Percentiles rank a stretch among this genome's conserved stretches.
Evolutionary conservation across 2,797 vertebrate species (phyloP).

Genomic region (Ptychobarbus kaznakovi): DNA sequence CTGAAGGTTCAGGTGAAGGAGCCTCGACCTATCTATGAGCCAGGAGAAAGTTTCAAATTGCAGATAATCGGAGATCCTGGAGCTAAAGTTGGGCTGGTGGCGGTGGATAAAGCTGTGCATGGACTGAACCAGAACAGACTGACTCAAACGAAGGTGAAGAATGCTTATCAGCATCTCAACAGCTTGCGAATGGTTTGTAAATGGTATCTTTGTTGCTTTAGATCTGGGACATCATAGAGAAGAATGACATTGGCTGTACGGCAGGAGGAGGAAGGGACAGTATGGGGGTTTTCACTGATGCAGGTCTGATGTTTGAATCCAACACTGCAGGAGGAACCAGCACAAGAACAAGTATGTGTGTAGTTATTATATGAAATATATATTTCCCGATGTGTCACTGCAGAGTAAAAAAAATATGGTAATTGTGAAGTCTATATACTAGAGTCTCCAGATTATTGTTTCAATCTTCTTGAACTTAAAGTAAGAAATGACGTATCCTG

Average conservation of each 20-base stretch:
- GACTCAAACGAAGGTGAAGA: conserved; percentile 74
- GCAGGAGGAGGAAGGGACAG: conserved; percentile 77
- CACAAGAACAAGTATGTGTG: conserved; percentile 54
- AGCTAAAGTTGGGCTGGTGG: conserved; percentile 78
- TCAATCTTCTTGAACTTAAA: too few relatives aligned
- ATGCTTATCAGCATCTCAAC: background rate
- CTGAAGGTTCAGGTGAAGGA: background rate
- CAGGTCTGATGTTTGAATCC: conserved; percentile 75
- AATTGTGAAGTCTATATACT: too few relatives aligned
- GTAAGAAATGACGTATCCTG: too few relatives aligned
- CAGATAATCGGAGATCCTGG: conserved; percentile 73
- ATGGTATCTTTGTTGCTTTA: conserved; percentile 45
- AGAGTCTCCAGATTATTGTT: too few relatives aligned
- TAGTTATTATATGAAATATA: background rate
- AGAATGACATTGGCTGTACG: conserved; percentile 79
- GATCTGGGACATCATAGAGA: conserved; percentile 82
- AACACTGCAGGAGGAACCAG: conserved; percentile 58
- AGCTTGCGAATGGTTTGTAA: background rate
- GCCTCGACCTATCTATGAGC: conserved; percentile 42
- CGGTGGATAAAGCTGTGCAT: conserved; percentile 80
- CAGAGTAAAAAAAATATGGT: too few relatives aligned
- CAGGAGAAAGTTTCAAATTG: conserved; percentile 66
- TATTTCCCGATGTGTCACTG: background rate
- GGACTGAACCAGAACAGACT: conserved; percentile 78
- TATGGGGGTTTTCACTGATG: conserved; percentile 77